phyloP scores from a whole-genome alignment of 2,113 vertebrate genomes.

The Hirundichthys speculiger region DNA sequence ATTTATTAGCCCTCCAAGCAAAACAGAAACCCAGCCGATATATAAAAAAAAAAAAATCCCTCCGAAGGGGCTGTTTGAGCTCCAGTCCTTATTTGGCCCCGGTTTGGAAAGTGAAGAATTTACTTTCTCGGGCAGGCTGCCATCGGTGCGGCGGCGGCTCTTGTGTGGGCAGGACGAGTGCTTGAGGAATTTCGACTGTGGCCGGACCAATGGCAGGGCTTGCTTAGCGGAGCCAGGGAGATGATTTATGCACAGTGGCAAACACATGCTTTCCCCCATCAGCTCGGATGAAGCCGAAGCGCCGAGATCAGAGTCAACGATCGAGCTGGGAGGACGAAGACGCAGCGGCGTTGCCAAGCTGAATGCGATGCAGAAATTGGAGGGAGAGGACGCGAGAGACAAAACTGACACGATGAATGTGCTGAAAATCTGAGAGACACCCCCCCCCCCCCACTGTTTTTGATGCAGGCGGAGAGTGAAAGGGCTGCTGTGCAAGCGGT shows the following conservation, averaged over 20 bases:
- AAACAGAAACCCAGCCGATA: constrained; percentile 62
- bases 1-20: constrained; percentile 60
- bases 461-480: constrained; percentile 6
- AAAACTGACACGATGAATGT: not conserved
- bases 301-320: constrained; percentile 20
- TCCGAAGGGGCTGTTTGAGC: constrained; percentile 55
- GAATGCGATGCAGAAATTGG: not conserved
- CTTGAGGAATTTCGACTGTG: constrained; percentile 61
- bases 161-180: constrained; percentile 64
- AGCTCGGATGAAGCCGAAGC: constrained; percentile 12
- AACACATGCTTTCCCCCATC: constrained; percentile 52
- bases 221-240: constrained; percentile 50
- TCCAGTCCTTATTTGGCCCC: constrained; percentile 72
- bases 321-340: not conserved
- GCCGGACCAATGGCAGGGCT: constrained; percentile 55
- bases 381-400: not conserved
- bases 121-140: constrained; percentile 69
- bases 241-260: constrained; percentile 62
- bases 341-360: not conserved
- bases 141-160: constrained; percentile 57
- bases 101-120: constrained; percentile 63
- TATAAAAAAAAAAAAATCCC: constrained; percentile 61
- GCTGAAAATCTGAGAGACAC: no score
- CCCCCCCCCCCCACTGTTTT: no score
- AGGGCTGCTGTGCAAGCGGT: no score